Evolutionary conservation across 35 echinoderm and acorn worm species (phyloP).

Genomic region (Diadema setosum): DNA sequence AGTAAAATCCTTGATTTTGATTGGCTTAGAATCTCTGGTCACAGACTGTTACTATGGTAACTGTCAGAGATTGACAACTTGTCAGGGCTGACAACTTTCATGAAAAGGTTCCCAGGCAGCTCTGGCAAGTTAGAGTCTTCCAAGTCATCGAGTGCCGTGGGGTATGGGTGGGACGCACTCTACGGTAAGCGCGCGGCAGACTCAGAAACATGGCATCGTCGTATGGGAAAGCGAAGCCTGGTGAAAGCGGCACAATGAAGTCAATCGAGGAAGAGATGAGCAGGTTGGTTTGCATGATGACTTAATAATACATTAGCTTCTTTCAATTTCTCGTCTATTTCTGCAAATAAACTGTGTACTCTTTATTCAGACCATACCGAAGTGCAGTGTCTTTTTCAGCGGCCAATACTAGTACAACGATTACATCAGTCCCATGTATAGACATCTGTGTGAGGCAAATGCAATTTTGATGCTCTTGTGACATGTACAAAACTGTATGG

Average conservation of each 20-base stretch:
- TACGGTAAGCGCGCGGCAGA: no score
- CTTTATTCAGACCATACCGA: not conserved
- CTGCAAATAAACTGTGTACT: not conserved
- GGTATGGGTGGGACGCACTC: no score
- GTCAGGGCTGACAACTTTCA: no score
- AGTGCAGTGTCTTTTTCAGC: not conserved
- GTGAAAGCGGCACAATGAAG: constrained; percentile 20
- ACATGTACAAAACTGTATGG: no score
- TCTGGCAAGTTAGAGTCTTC: no score
- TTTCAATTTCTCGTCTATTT: not conserved
- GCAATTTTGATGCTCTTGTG: not conserved
- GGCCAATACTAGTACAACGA: not conserved
- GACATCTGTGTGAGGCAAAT: not conserved
- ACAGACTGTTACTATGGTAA: no score
- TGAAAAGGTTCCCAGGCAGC: no score
- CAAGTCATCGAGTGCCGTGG: no score
- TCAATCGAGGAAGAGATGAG: constrained; percentile 56
- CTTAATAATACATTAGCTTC: not conserved
- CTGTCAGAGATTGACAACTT: no score
- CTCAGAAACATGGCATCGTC: no score
- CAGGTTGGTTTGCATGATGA: constrained; percentile 7
- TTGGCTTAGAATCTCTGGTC: no score
- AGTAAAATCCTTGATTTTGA: no score
- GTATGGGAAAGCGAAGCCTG: not conserved
- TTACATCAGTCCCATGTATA: not conserved